Conservation (phyloP, 2,888 invertebrate genomes). For the Amblyjoppa proteus region DNA sequence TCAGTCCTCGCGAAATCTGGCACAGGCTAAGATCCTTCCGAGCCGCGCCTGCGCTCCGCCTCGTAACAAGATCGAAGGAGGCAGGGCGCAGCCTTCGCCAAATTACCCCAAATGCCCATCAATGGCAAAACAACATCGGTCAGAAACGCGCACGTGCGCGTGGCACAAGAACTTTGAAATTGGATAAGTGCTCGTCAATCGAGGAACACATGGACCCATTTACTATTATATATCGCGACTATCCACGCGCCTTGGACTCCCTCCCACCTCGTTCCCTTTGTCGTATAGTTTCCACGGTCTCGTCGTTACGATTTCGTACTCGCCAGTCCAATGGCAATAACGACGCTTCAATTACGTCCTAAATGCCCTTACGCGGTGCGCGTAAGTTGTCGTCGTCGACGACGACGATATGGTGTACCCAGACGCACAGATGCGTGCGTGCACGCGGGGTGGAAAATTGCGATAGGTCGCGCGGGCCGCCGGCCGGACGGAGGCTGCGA, state of each 20-base stretch:
- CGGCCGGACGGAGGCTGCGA: conserved; percentile 78
- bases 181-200: conserved; percentile 58
- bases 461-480: conserved; percentile 72
- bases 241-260: neutral
- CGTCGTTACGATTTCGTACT: conserved; percentile 44
- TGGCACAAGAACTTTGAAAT: conserved; percentile 42
- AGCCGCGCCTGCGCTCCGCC: neutral
- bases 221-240: conserved; percentile 34
- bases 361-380: conserved; percentile 51
- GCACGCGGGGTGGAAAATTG: conserved; percentile 65
- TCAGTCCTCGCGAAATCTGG: neutral
- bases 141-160: conserved; percentile 38
- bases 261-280: conserved; percentile 18
- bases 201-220: conserved; percentile 27
- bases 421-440: conserved; percentile 44
- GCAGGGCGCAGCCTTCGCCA: neutral
- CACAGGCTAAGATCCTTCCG: neutral
- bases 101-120: conserved; percentile 7
- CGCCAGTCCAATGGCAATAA: conserved; percentile 25
- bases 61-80: neutral
- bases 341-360: conserved; percentile 36
- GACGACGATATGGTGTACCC: neutral
- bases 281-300: conserved; percentile 17
- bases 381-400: conserved; percentile 3
- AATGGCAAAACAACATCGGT: conserved; percentile 1